Percentiles rank a stretch among this genome's conserved stretches.
Evolutionary conservation across 2,797 vertebrate species (phyloP).

Genomic region (Bovichtus variegatus): DNA sequence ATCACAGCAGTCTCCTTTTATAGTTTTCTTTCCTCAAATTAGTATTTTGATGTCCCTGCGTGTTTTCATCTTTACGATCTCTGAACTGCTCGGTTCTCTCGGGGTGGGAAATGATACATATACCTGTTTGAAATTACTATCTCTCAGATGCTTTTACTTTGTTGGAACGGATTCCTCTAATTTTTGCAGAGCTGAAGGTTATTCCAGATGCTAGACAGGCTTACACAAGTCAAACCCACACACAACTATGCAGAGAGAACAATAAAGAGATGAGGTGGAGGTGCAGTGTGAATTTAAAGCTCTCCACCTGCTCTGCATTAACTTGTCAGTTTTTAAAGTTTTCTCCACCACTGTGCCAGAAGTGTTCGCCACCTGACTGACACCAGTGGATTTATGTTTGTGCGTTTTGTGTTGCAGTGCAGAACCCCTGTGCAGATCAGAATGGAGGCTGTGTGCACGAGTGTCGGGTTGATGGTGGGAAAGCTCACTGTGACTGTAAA

Average conservation of each 20-base stretch:
- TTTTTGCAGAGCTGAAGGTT: slow-evolving; percentile 52
- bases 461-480: slow-evolving; percentile 84
- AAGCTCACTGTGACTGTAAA: slow-evolving; percentile 87
- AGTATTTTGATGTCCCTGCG: slow-evolving; percentile 37
- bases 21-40: slow-evolving; percentile 38
- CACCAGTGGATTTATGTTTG: slow-evolving; percentile 1
- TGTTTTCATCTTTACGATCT: slow-evolving; percentile 36
- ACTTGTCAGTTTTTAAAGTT: slow-evolving; percentile 23
- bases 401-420: slow-evolving; percentile 81
- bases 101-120: slow-evolving; percentile 52
- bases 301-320: slow-evolving; percentile 32
- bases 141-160: slow-evolving; percentile 62
- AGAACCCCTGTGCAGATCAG: slow-evolving; percentile 84
- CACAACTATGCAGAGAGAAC: slow-evolving; percentile 31
- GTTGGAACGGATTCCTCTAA: slow-evolving; percentile 65
- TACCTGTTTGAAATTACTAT: slow-evolving; percentile 55
- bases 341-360: slow-evolving; percentile 11
- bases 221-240: slow-evolving; percentile 57
- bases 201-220: slow-evolving; percentile 58
- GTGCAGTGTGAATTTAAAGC: slow-evolving; percentile 19
- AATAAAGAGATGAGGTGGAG: slow-evolving; percentile 20
- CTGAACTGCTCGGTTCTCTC: slow-evolving; percentile 14
- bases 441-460: slow-evolving; percentile 93
- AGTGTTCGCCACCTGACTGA: slow-evolving; percentile 12
- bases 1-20: slow-evolving; percentile 11